Evolutionary conservation across 2,888 invertebrate species (phyloP).

Genomic region (Drosophila nigritarsus): DNA sequence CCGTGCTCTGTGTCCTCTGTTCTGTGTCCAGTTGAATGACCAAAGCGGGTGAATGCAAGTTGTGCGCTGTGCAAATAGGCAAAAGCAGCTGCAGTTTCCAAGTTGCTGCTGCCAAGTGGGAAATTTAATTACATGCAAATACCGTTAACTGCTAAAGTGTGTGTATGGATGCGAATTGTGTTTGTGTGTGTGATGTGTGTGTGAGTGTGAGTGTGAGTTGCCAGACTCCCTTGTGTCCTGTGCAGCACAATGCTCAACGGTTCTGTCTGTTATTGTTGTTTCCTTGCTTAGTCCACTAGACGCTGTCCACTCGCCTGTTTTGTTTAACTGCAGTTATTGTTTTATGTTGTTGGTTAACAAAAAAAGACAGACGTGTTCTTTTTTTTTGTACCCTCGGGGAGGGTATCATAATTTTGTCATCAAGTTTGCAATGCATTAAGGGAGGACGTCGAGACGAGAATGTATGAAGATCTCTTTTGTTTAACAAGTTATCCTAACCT

Average conservation of each 20-base stretch:
- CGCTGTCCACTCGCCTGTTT: constrained; percentile 11
- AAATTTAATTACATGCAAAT: constrained; percentile 83
- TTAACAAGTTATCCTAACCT: neutral
- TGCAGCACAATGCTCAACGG: constrained; percentile 26
- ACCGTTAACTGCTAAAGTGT: constrained; percentile 66
- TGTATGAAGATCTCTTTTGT: neutral
- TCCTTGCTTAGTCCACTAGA: constrained; percentile 26
- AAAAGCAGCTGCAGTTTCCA: constrained; percentile 66
- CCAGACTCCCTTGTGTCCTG: constrained; percentile 38
- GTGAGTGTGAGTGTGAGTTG: constrained; percentile 1
- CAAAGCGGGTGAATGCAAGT: constrained; percentile 42
- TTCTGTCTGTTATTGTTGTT: constrained; percentile 34
- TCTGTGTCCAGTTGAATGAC: constrained; percentile 50
- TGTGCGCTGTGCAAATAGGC: constrained; percentile 58
- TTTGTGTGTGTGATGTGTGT: neutral
- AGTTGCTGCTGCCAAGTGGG: constrained; percentile 69
- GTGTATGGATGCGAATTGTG: neutral
- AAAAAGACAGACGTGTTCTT: neutral
- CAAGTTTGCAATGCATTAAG: neutral
- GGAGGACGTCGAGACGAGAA: neutral
- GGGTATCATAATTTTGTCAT: neutral
- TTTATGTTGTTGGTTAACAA: constrained; percentile 10
- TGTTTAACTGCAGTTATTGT: constrained; percentile 30
- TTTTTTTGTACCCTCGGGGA: neutral
- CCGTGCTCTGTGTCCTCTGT: constrained; percentile 4